Evolutionary conservation across 2,113 vertebrate genomes (phyloP).

Genomic region (Pleuronectes platessa): DNA sequence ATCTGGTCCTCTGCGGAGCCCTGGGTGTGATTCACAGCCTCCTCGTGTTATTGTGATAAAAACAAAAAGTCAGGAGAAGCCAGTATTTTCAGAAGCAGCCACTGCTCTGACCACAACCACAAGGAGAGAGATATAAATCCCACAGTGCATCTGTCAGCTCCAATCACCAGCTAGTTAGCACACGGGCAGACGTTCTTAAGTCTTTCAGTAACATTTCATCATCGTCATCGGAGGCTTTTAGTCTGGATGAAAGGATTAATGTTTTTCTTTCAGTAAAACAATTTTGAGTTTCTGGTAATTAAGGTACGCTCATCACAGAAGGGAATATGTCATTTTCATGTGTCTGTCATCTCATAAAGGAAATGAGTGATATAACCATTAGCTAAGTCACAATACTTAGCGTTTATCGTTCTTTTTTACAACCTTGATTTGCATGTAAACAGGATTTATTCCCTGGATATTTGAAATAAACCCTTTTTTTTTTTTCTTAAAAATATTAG

Average conservation of each 20-base stretch:
- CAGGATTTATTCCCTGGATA: conserved; percentile 11
- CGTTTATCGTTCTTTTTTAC: too few relatives aligned
- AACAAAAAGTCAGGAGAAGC: background rate
- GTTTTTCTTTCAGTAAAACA: background rate
- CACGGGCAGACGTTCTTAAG: background rate
- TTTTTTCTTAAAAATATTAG: background rate
- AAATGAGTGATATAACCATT: background rate
- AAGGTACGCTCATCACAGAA: background rate
- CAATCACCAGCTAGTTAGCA: background rate
- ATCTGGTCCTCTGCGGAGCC: conserved; percentile 14
- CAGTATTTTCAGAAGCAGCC: background rate
- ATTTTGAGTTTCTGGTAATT: background rate
- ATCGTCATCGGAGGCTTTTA: conserved; percentile 14
- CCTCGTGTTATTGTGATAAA: conserved; percentile 2
- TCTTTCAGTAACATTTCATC: conserved; percentile 45
- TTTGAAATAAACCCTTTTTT: background rate
- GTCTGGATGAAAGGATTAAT: background rate
- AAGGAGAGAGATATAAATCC: background rate
- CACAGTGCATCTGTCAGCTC: background rate
- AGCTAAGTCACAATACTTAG: background rate
- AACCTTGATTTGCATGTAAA: background rate
- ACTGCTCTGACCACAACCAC: background rate
- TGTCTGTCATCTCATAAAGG: background rate
- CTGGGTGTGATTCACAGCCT: conserved; percentile 27
- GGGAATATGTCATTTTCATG: background rate